Evolutionary conservation across 2,888 invertebrate species (phyloP).

Genomic region (Chloroclysta siterata): DNA sequence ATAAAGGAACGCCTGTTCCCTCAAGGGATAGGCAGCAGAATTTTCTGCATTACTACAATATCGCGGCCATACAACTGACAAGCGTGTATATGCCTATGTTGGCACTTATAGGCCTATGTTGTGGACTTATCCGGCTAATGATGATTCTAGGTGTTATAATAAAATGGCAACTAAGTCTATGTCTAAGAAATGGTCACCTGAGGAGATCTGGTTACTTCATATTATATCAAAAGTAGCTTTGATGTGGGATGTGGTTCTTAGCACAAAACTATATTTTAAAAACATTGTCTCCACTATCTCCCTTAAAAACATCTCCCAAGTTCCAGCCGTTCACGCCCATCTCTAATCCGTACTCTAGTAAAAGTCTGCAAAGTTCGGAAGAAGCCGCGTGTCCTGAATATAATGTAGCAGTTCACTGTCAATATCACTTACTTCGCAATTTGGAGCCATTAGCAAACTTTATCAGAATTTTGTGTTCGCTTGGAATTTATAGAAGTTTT

Average conservation of each 20-base stretch:
- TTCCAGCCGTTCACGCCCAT: conserved; percentile 26
- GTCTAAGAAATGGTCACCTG: too few relatives aligned
- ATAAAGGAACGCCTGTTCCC: too few relatives aligned
- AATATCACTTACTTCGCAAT: conserved; percentile 55
- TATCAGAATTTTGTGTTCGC: conserved; percentile 23
- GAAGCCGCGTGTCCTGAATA: conserved; percentile 53
- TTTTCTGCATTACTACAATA: too few relatives aligned
- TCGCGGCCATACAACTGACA: too few relatives aligned
- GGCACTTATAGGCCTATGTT: too few relatives aligned
- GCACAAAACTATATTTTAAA: background rate
- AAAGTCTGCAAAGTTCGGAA: conserved; percentile 54
- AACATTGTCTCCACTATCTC: background rate
- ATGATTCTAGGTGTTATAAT: too few relatives aligned
- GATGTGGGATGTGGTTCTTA: background rate
- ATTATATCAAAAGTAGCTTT: too few relatives aligned
- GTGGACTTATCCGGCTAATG: too few relatives aligned
- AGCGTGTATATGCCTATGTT: too few relatives aligned
- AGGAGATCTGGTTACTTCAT: too few relatives aligned
- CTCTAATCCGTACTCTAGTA: conserved; percentile 36
- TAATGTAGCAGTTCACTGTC: conserved; percentile 39
- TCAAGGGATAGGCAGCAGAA: too few relatives aligned
- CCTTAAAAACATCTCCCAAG: conserved; percentile 4
- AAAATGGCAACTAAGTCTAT: too few relatives aligned
- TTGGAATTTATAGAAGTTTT: conserved; percentile 17
- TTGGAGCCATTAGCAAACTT: conserved; percentile 46